phyloP scores from a whole-genome alignment of 2,113 vertebrate genomes.

The Syrmaticus mikado region DNA sequence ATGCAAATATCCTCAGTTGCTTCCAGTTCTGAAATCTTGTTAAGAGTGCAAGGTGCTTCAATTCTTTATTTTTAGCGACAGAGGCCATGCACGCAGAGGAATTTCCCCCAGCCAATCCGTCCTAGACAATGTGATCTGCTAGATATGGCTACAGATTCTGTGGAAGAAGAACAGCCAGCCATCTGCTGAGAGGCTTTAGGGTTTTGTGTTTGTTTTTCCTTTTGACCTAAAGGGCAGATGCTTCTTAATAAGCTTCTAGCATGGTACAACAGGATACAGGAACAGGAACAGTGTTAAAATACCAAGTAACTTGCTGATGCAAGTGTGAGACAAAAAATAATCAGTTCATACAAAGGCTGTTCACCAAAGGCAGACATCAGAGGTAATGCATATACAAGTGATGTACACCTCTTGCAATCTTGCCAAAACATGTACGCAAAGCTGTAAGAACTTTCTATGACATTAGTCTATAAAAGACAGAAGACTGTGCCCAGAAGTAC shows the following conservation, averaged over 20 bases:
- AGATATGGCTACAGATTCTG: not conserved
- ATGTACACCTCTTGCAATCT: not conserved
- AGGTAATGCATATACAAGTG: accelerated
- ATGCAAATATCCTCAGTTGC: not conserved
- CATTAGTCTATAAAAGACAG: accelerated
- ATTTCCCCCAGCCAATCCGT: not conserved
- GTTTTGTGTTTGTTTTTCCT: not conserved
- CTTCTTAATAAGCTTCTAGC: not conserved
- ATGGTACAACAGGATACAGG: not conserved
- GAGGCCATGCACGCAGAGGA: not conserved
- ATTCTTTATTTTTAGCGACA: not conserved
- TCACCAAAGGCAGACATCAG: not conserved
- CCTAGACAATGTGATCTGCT: not conserved
- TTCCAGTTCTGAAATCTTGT: not conserved
- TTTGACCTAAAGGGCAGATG: not conserved
- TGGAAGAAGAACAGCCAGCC: not conserved
- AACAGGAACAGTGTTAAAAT: not conserved
- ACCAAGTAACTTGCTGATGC: accelerated
- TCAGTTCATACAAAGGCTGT: not conserved
- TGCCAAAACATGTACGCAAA: not conserved
- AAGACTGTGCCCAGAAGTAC: not conserved
- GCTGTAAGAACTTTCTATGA: not conserved
- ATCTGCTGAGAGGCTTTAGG: not conserved
- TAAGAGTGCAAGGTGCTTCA: not conserved
- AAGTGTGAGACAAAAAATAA: not conserved